Evolutionary conservation across 2,797 vertebrate species (phyloP).

Genomic region (Sphaeramia orbicularis): DNA sequence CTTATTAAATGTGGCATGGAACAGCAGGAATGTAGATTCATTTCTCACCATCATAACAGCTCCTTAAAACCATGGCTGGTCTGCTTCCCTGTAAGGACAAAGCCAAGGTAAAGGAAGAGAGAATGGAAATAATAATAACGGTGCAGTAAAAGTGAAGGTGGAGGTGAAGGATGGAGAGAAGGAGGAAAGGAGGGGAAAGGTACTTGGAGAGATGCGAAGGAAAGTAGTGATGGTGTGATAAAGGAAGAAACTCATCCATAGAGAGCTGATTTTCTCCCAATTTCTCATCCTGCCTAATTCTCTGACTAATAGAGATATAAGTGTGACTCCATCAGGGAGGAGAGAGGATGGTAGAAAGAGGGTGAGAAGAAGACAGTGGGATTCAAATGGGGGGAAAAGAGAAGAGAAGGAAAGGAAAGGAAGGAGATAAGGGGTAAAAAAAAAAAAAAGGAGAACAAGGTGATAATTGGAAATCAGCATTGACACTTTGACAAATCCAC

Average conservation of each 20-base stretch:
- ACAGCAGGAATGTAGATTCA: too few species aligned
- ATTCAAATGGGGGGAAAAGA: not conserved
- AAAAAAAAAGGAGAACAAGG: not conserved
- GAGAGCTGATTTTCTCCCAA: conserved; percentile 39
- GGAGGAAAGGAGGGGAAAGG: fast-evolving
- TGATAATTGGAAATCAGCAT: conserved; percentile 25
- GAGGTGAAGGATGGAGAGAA: not conserved
- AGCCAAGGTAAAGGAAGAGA: not conserved
- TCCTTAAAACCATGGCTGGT: too few species aligned
- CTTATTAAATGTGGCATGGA: too few species aligned
- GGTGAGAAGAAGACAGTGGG: not conserved
- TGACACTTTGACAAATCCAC: conserved; percentile 41
- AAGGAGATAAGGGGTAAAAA: not conserved
- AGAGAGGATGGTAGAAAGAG: not conserved
- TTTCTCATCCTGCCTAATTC: conserved; percentile 43
- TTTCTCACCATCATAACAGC: too few species aligned
- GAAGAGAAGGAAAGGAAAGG: not conserved
- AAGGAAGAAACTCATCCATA: conserved; percentile 27
- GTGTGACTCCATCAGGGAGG: conserved; percentile 15
- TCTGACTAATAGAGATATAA: conserved; percentile 48
- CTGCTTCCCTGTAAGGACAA: not conserved
- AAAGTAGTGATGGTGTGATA: conserved; percentile 25
- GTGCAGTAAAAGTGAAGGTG: conserved; percentile 9
- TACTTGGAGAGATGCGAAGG: not conserved
- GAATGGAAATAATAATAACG: conserved; percentile 3